Evolutionary conservation across 2,797 vertebrate genomes (phyloP).

Genomic region (Myotis daubentonii): DNA sequence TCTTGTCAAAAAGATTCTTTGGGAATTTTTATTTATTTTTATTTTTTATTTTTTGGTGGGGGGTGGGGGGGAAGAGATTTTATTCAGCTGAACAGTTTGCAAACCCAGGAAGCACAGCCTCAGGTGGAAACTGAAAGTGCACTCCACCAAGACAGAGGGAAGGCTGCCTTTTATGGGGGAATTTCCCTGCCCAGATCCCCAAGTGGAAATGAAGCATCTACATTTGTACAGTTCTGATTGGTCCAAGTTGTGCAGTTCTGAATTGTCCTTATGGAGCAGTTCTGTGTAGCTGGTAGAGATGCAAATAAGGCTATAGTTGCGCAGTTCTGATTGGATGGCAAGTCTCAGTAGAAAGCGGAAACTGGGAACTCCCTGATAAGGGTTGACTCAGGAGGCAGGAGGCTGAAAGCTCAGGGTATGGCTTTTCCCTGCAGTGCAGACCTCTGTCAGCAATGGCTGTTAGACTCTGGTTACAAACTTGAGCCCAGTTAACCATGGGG

Average conservation of each 20-base stretch:
- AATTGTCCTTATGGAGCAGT: background rate
- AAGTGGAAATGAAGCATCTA: background rate
- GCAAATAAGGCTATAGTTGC: background rate
- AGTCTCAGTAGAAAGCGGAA: background rate
- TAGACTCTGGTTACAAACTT: background rate
- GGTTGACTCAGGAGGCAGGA: background rate
- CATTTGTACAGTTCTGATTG: background rate
- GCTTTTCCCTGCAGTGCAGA: background rate
- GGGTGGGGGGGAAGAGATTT: background rate
- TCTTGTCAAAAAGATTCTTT: constrained; percentile 27
- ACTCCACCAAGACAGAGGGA: background rate
- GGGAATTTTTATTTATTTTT: background rate
- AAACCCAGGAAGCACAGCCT: background rate
- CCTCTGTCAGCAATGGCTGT: background rate
- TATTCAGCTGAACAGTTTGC: background rate
- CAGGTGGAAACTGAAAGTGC: background rate
- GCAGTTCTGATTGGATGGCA: background rate
- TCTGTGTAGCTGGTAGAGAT: background rate
- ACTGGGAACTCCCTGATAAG: background rate
- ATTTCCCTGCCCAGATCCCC: background rate
- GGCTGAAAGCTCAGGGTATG: background rate
- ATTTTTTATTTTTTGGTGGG: too few relatives aligned
- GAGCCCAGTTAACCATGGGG: background rate
- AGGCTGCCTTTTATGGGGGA: background rate
- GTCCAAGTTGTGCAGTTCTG: background rate